Conservation (phyloP, 2,888 invertebrate species). For the Rhagophthalmus giganteus region DNA sequence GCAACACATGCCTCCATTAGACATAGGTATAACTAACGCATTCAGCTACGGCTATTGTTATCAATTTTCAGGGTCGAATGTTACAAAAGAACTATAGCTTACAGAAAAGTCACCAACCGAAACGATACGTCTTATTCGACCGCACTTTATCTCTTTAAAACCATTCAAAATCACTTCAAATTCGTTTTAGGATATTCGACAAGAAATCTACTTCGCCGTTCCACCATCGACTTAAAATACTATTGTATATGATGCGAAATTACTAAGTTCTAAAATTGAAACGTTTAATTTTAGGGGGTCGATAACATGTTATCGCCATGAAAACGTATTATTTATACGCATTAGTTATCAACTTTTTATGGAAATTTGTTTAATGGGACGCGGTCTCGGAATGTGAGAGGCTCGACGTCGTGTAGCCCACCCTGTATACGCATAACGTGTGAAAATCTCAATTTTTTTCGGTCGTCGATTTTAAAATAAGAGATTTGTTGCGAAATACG, state of each 20-base stretch:
- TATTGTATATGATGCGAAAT: no score
- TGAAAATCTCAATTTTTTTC: no score
- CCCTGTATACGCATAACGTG: no score
- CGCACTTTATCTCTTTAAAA: conserved; percentile 31
- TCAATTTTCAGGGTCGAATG: conserved; percentile 34
- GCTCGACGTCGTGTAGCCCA: no score
- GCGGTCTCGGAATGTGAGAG: no score
- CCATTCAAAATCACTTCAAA: conserved; percentile 33
- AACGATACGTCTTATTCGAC: conserved; percentile 39
- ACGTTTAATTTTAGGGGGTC: no score
- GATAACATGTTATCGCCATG: no score
- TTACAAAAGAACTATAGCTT: conserved; percentile 28
- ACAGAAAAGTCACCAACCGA: conserved; percentile 35
- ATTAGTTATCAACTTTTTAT: no score
- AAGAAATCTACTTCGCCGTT: not conserved
- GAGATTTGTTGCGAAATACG: no score
- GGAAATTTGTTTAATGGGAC: no score
- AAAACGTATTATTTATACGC: no score
- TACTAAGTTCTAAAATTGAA: not conserved
- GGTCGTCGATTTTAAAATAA: no score
- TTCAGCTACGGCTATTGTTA: conserved; percentile 35
- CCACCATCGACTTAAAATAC: not conserved
- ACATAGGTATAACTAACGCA: conserved; percentile 38
- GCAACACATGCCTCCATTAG: conserved; percentile 39
- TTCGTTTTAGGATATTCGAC: conserved; percentile 21